Conservation (phyloP, 2,888 invertebrate genomes). For the Cryptus armator region DNA sequence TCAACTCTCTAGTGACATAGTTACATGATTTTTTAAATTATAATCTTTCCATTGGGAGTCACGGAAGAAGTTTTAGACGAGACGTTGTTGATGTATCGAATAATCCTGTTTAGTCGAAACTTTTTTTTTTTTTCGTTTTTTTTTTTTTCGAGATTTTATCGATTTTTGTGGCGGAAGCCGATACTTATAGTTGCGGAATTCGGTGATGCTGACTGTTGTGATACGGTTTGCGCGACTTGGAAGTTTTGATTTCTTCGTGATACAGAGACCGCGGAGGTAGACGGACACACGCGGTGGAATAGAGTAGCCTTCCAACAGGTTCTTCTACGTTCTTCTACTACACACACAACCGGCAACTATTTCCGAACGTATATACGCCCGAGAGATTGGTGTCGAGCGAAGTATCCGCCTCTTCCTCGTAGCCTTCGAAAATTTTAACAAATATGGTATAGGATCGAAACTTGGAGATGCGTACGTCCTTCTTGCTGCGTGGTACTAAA, state of each 20-base stretch:
- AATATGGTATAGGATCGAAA: conserved; percentile 36
- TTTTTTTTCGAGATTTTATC: not conserved
- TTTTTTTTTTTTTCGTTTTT: no score
- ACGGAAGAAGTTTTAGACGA: no score
- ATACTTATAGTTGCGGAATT: not conserved
- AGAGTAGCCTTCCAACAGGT: conserved; percentile 48
- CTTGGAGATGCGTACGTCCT: conserved; percentile 4
- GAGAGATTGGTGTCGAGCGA: conserved; percentile 31
- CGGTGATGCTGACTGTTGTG: not conserved
- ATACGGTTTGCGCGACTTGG: not conserved
- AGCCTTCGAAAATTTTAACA: conserved; percentile 34
- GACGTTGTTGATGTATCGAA: no score
- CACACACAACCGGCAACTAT: conserved; percentile 1
- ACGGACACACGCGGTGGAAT: not conserved
- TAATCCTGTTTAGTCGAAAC: no score
- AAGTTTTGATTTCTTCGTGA: conserved; percentile 12
- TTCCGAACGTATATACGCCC: not conserved
- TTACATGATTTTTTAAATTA: no score
- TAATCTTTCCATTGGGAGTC: no score
- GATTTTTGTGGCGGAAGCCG: not conserved
- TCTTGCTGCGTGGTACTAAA: conserved; percentile 12
- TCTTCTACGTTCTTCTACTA: conserved; percentile 43
- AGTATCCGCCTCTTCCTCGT: not conserved
- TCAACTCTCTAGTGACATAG: no score
- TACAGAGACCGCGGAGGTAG: not conserved